Evolutionary conservation across 2,888 invertebrate species (phyloP), one percentile per base, ranked within the genome.

Genomic region (Lasius platythorax): DNA sequence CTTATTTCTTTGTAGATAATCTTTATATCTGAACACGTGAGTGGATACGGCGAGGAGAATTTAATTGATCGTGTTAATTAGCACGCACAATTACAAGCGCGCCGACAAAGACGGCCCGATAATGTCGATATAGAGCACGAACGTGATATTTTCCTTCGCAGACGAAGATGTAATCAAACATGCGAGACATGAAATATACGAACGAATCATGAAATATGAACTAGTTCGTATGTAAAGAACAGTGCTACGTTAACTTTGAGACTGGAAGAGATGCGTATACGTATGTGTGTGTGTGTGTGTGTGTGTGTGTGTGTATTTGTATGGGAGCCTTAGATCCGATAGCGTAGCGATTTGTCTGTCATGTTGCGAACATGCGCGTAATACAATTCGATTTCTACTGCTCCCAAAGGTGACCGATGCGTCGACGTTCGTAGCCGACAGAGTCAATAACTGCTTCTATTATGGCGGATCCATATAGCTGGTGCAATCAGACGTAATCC

Each of bases 291-390:
- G 61, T 61, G 46, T 81, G 61, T 23, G 6, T 37, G 37, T 46
- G 28, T 37, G 6, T 37, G 37, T 46, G 28, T 8, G 61, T 61
- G 46, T 81, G 61, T 23, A 23, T 23, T 23, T 23, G 23, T 46
- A 37, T 8, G 30, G n/a, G 56, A 33, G 28, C 46, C 79, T 81
- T 37, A 30, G 73, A 72, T 46, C 58, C 40, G 66, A 85, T 85
- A 79, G 63, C 58, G 58, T 56, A 64, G 84, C 86, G 70, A 87
- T 85, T 89, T 87, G 82, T 86, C 85, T 64, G 61, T 88, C 83
- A 58, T 82, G 81, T 75, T 82, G 81, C 46, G 79, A 81, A 72
- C 79, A 72, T 58, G 79, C 72, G 61, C 79, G 72, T 72, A 72
- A 81, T 81, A 81, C 72, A 61, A 81, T 81, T 81, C 79, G 72